Base-by-base conservation (phyloP, 2,888 invertebrate genomes). In the Cryptophagus acutangulus region DNA sequence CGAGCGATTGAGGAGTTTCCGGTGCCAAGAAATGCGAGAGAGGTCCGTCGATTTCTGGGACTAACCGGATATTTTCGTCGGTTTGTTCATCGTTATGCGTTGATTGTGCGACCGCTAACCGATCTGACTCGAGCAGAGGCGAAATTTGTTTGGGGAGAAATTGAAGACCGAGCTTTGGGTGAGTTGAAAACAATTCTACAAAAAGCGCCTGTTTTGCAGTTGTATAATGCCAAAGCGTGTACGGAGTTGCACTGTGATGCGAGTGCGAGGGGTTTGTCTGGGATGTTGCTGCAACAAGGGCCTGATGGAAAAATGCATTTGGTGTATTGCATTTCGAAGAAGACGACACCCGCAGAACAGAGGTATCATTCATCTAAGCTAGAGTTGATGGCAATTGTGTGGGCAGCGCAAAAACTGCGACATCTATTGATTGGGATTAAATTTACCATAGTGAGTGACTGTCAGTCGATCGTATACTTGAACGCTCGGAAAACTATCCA, bases 361-460 rank as follows among this genome's bases (percentile, higher is more conserved):
- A 51, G 48, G 18, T 57, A 55, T 36, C 51, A 50, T 5, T 58
- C 52, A 1, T 52, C 52, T 9, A 54, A 55, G 26, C 34, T 54
- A 8, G 53, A 54, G 35, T 35, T 57, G 14, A 16, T 61, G 20
- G 59, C 59, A 1, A 45, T 61, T 5, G 46, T 61, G 2, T 58
- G 55, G 38, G 38, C 48, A 0, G 14, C 57, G 0, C 48, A 56
- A 10, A 46, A 55, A 18, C 48, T 58, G 20, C 28, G 55, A 9
- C 29, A 46, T n/a, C 48, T 57, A 29, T 30, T 58, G 4, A 37
- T 58, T 12, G 52, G 51, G 3, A 50, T 59, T 3, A 30, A 38
- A 18, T 55, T 61, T 34, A 56, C 43, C 15, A 41, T 62, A 4
- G 37, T 56, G 1, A 59, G 54, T 0, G 61, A 62, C 43, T 58